Conservation (phyloP, 2,888 invertebrate species). For the Acanthopleura granulata region DNA sequence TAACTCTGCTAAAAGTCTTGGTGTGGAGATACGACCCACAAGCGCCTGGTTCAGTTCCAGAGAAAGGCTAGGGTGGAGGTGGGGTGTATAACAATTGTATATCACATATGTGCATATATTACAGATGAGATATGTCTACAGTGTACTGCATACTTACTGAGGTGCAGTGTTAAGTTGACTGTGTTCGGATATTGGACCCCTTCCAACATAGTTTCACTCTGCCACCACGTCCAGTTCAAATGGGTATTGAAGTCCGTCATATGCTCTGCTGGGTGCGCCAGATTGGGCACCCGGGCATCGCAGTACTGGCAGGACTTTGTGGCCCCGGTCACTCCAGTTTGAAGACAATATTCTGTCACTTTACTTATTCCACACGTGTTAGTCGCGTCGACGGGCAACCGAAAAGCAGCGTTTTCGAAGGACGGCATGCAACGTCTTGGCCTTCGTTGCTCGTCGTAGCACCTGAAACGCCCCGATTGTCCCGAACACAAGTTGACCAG, state of each 20-base stretch:
- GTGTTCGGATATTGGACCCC: constrained; percentile 90
- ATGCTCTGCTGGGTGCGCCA: constrained; percentile 80
- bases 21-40: too few species aligned
- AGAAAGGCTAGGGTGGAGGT: too few species aligned
- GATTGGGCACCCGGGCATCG: constrained; percentile 73
- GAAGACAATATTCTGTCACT: constrained; percentile 83
- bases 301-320: constrained; percentile 79
- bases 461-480: constrained; percentile 34
- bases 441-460: constrained; percentile 65
- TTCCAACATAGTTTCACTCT: constrained; percentile 91
- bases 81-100: too few species aligned
- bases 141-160: constrained; percentile 74
- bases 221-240: constrained; percentile 68
- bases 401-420: constrained; percentile 96
- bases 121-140: too few species aligned
- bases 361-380: constrained; percentile 92
- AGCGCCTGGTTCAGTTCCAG: too few species aligned
- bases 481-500: background rate
- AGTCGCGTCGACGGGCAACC: constrained; percentile 89
- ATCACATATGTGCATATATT: too few species aligned
- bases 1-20: too few species aligned
- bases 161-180: constrained; percentile 91
- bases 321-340: constrained; percentile 81
- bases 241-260: constrained; percentile 93
- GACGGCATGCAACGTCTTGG: constrained; percentile 92